Conservation (phyloP, 2,888 invertebrate genomes). For the Molanna angustata region DNA sequence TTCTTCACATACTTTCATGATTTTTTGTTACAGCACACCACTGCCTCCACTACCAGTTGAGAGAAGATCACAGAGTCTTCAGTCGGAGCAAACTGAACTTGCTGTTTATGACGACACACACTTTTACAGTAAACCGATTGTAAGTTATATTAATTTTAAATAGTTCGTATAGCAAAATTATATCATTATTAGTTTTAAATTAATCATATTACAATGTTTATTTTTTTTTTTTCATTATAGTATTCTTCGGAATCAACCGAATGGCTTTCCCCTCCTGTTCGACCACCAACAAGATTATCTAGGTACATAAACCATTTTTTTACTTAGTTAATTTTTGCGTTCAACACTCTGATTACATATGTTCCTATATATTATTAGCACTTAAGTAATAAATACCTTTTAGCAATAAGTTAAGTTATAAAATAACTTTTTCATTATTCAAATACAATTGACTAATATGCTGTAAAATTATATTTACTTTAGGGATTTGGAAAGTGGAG, state of each 20-base stretch:
- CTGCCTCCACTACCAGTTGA: slow-evolving; percentile 76
- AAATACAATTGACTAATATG: no score
- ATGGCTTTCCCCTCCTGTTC: slow-evolving; percentile 22
- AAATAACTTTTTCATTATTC: no score
- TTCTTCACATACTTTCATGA: no score
- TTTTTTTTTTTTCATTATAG: slow-evolving; percentile 19
- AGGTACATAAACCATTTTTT: slow-evolving; percentile 13
- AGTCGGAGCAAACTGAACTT: slow-evolving; percentile 47
- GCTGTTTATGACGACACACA: slow-evolving; percentile 60
- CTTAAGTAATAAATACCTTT: no score
- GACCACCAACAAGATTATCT: slow-evolving; percentile 25
- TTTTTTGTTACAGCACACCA: slow-evolving; percentile 64
- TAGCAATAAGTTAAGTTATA: no score
- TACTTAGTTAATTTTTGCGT: not conserved
- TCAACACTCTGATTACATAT: no score
- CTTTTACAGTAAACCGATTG: slow-evolving; percentile 72
- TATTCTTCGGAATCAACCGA: slow-evolving; percentile 29
- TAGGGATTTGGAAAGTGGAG: slow-evolving; percentile 27
- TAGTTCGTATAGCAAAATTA: not conserved
- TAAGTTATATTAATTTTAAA: slow-evolving; percentile 41
- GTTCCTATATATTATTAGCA: no score
- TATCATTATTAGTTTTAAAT: not conserved
- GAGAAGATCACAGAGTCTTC: slow-evolving; percentile 56
- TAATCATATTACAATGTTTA: not conserved
- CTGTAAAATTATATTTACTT: not conserved